phyloP scores from a whole-genome alignment of 2,888 invertebrate genomes.

The Tholera decimalis region DNA sequence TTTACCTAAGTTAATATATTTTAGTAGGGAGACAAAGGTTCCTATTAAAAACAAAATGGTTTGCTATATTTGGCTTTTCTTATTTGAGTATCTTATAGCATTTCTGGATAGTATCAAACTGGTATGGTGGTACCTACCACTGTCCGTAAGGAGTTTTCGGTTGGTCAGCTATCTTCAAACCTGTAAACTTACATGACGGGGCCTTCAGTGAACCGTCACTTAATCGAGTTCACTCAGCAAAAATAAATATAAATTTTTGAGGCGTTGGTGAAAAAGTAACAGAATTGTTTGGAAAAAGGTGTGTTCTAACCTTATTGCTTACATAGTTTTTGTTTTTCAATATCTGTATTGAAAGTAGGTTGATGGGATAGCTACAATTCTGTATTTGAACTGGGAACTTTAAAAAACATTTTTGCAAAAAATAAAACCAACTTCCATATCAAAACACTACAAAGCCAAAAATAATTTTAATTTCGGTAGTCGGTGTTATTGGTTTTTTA shows the following conservation, averaged over 20 bases:
- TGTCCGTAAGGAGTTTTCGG: slow-evolving; percentile 26
- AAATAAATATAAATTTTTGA: slow-evolving; percentile 35
- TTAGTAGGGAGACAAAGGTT: too few relatives aligned
- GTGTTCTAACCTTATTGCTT: not conserved
- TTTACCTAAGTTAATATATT: too few relatives aligned
- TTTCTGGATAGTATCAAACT: slow-evolving; percentile 1
- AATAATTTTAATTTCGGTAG: too few relatives aligned
- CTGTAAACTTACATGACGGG: slow-evolving; percentile 18
- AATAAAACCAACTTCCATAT: too few relatives aligned
- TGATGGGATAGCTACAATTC: too few relatives aligned
- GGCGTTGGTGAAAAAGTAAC: too few relatives aligned
- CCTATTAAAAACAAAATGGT: not conserved
- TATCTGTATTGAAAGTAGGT: not conserved
- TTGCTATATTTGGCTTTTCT: not conserved
- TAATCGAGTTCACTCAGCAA: slow-evolving; percentile 27
- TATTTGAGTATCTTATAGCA: not conserved
- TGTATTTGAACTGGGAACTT: too few relatives aligned
- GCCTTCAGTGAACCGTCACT: slow-evolving; percentile 23
- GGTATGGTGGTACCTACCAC: slow-evolving; percentile 23
- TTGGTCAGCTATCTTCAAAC: slow-evolving; percentile 4
- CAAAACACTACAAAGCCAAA: too few relatives aligned
- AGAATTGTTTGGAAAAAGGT: not conserved
- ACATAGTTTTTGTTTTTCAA: not conserved
- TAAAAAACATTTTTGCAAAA: too few relatives aligned
- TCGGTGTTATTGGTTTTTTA: too few relatives aligned